phyloP scores from a whole-genome alignment of 2,113 vertebrate genomes.

The Crotalus horridus region DNA sequence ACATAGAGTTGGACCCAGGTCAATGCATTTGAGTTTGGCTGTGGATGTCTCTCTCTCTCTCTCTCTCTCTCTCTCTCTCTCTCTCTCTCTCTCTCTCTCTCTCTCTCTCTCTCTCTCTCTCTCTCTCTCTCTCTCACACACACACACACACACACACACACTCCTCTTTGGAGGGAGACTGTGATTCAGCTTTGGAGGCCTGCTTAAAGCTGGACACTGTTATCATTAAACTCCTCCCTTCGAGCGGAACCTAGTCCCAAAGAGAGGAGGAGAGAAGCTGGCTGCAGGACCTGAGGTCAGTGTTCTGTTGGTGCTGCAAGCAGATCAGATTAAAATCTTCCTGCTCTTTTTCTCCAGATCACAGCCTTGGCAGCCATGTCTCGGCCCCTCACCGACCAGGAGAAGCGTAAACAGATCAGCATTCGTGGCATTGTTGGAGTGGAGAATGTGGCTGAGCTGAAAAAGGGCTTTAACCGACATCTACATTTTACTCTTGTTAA shows the following conservation, averaged over 20 bases:
- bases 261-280: background rate
- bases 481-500: constrained; percentile 94
- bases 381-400: constrained; percentile 84
- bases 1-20: background rate
- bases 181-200: background rate
- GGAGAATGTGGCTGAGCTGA: constrained; percentile 88
- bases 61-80: no score
- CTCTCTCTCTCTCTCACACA: no score
- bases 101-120: no score
- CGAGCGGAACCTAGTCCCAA: background rate
- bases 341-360: background rate
- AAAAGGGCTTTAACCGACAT: constrained; percentile 89
- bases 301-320: background rate
- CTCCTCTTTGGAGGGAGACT: background rate
- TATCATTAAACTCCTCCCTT: background rate
- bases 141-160: background rate
- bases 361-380: background rate
- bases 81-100: no score
- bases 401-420: constrained; percentile 92
- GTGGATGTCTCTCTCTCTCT: no score
- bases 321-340: no score
- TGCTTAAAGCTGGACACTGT: background rate
- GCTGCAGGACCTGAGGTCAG: background rate
- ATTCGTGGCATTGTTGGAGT: constrained; percentile 87
- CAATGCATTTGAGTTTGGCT: background rate